A percentile compares a stretch with the other conserved stretches of the same genome.
Conservation (phyloP, 2,113 vertebrate species). For the Notarius lentiginosus region DNA sequence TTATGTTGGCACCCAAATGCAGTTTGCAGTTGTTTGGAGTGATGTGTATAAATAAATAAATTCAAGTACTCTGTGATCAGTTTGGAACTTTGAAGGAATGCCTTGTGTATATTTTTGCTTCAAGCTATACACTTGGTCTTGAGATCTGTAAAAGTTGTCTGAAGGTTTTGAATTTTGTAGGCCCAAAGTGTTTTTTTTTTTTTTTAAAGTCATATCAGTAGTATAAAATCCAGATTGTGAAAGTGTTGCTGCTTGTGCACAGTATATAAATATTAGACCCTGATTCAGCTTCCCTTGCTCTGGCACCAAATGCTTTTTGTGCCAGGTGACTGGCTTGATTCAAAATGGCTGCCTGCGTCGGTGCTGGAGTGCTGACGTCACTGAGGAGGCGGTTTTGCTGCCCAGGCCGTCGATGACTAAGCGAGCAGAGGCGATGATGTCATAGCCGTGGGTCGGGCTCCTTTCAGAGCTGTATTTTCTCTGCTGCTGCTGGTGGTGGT, state of each 20-base stretch:
- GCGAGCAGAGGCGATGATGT: conserved; percentile 69
- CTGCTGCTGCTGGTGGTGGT: conserved; percentile 41
- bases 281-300: conserved; percentile 11
- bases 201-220: background rate
- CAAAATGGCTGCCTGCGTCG: conserved; percentile 58
- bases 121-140: background rate
- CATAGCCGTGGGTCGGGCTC: conserved; percentile 72
- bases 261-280: background rate
- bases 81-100: background rate
- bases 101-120: background rate
- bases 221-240: background rate
- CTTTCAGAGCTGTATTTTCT: conserved; percentile 53
- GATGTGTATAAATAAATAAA: too few relatives aligned
- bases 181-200: background rate
- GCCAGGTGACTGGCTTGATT: conserved; percentile 58
- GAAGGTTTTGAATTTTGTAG: background rate
- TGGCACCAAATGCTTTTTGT: conserved; percentile 45
- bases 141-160: background rate
- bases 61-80: background rate
- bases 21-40: background rate
- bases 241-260: background rate
- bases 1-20: background rate
- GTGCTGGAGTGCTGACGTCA: conserved; percentile 49
- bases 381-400: conserved; percentile 55
- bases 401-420: conserved; percentile 71